A percentile compares a stretch with the other conserved stretches of the same genome.
These are phyloP conservation scores for Lacerta bilineata DNA, from an alignment of 2,797 vertebrate species.

Conservation along the genomic window DNA sequence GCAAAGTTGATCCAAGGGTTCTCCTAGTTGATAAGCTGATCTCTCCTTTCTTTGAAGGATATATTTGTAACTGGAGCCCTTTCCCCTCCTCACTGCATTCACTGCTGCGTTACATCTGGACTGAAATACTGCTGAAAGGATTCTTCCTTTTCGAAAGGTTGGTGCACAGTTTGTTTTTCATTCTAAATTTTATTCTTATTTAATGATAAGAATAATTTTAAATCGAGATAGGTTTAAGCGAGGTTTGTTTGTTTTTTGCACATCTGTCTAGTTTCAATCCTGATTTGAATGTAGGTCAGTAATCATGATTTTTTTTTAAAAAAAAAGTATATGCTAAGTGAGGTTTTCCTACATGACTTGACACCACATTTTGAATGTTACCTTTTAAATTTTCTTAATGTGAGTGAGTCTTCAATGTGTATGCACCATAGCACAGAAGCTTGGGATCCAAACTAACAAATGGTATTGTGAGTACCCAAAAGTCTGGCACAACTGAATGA, in stretches of 20 bases:
- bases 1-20: constrained; percentile 59
- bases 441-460: constrained; percentile 10
- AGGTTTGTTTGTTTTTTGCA: constrained; percentile 41
- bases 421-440: constrained; percentile 1
- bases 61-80: constrained; percentile 55
- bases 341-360: constrained; percentile 53
- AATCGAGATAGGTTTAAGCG: constrained; percentile 1
- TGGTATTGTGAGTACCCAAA: not conserved
- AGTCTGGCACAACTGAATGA: not conserved
- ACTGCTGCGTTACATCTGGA: constrained; percentile 63
- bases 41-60: constrained; percentile 69
- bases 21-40: constrained; percentile 54
- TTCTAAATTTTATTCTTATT: not conserved
- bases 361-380: constrained; percentile 37
- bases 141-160: constrained; percentile 73
- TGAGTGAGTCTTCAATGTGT: constrained; percentile 6
- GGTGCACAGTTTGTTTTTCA: constrained; percentile 57
- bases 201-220: constrained; percentile 19
- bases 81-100: constrained; percentile 61
- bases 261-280: constrained; percentile 20
- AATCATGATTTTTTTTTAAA: not conserved
- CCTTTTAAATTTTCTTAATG: not conserved
- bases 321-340: constrained; percentile 27
- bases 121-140: constrained; percentile 66
- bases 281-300: not conserved